Percentiles rank a stretch among this genome's conserved stretches.
These are phyloP conservation scores for Antechinus flavipes DNA, from an alignment of 2,113 vertebrate species.

Conservation along the genomic window DNA sequence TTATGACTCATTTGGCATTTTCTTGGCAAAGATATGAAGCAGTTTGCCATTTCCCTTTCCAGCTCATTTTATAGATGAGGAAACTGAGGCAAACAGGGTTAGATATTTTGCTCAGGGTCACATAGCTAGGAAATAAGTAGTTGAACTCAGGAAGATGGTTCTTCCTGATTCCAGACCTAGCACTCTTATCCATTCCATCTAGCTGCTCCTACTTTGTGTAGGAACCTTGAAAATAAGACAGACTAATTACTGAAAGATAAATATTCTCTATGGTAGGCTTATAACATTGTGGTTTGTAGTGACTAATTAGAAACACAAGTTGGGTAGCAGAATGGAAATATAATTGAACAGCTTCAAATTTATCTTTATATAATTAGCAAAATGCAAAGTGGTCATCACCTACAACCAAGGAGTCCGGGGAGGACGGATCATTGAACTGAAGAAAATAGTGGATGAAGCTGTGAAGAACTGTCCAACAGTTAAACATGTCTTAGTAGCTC, in stretches of 20 bases:
- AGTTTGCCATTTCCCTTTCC: background rate
- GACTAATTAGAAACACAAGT: background rate
- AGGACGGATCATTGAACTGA: constrained; percentile 88
- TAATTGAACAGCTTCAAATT: constrained; percentile 43
- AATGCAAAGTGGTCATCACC: constrained; percentile 93
- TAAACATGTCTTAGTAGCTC: constrained; percentile 89
- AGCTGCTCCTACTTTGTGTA: background rate
- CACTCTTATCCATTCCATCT: background rate
- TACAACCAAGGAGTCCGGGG: constrained; percentile 92
- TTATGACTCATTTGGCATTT: background rate
- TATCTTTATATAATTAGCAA: constrained; percentile 81
- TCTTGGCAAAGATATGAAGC: background rate
- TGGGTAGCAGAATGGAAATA: background rate
- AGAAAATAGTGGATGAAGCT: constrained; percentile 90
- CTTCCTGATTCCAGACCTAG: background rate
- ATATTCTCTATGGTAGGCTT: background rate
- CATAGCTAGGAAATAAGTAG: background rate
- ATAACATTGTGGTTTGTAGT: background rate
- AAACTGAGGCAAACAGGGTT: background rate
- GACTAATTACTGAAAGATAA: background rate
- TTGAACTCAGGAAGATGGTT: background rate
- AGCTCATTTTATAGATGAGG: background rate
- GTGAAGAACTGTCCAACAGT: constrained; percentile 89
- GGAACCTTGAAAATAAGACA: background rate
- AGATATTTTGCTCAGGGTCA: background rate